phyloP scores from a whole-genome alignment of 2,888 invertebrate genomes.

The Tubulanus polymorphus region DNA sequence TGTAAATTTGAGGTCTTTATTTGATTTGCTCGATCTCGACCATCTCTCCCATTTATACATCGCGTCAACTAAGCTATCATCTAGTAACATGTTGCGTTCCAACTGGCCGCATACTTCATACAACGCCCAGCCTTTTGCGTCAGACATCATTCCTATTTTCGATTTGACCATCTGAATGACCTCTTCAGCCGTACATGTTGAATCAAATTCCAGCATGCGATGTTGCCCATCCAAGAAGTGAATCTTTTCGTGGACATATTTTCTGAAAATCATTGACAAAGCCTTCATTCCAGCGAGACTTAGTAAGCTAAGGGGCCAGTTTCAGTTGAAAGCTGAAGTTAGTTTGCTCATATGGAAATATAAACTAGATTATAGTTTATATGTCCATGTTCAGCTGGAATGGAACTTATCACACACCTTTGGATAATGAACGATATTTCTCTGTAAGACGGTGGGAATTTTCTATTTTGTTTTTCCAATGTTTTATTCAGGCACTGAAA shows the following conservation, averaged over 20 bases:
- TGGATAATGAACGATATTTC: conserved; percentile 91
- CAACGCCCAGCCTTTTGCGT: conserved; percentile 83
- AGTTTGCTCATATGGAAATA: background rate
- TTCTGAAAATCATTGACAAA: conserved; percentile 52
- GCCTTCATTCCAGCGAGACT: background rate
- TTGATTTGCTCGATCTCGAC: conserved; percentile 28
- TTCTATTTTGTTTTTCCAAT: conserved; percentile 67
- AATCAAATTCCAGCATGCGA: conserved; percentile 91
- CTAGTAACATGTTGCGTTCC: conserved; percentile 71
- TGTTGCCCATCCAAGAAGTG: conserved; percentile 92
- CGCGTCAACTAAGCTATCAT: conserved; percentile 89
- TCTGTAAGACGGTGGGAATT: conserved; percentile 86
- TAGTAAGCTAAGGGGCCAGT: too few relatives aligned
- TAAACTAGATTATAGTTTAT: background rate
- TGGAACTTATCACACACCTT: conserved; percentile 38
- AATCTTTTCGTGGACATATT: conserved; percentile 86
- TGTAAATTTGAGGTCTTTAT: conserved; percentile 32
- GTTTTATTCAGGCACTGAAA: conserved; percentile 64
- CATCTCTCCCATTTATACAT: conserved; percentile 89
- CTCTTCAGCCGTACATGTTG: conserved; percentile 85
- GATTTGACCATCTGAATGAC: conserved; percentile 75
- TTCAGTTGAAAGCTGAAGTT: background rate
- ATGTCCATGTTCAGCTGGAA: background rate
- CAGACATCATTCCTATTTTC: conserved; percentile 80
- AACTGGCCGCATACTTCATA: conserved; percentile 80